These are phyloP conservation scores for Chalcosyrphus nemorum DNA, from an alignment of 2,888 invertebrate genomes.

Conservation along the genomic window DNA sequence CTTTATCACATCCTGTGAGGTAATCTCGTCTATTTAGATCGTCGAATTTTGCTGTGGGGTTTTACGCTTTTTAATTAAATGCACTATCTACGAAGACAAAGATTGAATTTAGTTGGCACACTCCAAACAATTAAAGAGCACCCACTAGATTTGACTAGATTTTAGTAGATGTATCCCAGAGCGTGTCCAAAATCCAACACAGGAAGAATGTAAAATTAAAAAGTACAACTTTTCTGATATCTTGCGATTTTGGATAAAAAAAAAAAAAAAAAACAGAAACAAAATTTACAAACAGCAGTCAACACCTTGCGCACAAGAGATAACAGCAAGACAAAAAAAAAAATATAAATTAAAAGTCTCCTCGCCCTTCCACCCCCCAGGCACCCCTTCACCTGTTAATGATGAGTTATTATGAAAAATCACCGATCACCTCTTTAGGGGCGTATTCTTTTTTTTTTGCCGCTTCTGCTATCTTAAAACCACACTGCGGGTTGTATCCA, in stretches of 20 bases:
- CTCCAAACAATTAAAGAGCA: neutral
- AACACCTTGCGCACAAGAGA: constrained; percentile 1
- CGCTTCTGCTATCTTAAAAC: constrained; percentile 23
- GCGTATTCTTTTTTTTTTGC: constrained; percentile 15
- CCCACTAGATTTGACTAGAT: no score
- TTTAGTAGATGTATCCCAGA: no score
- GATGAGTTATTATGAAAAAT: constrained; percentile 45
- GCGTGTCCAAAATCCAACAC: no score
- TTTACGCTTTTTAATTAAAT: neutral
- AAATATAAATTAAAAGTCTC: constrained; percentile 6
- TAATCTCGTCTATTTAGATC: no score
- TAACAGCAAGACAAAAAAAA: constrained; percentile 20
- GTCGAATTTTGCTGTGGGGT: no score
- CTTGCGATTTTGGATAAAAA: neutral
- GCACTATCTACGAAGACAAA: neutral
- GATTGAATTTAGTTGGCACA: neutral
- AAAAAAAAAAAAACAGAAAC: no score
- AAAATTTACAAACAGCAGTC: neutral
- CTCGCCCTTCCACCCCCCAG: no score
- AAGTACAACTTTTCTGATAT: neutral
- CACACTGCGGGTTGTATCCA: neutral
- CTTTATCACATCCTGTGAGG: no score
- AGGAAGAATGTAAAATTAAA: neutral
- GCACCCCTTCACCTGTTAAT: constrained; percentile 5
- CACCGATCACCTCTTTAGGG: constrained; percentile 36